phyloP scores from a whole-genome alignment of 2,888 invertebrate species.

The Calameuta idolon region DNA sequence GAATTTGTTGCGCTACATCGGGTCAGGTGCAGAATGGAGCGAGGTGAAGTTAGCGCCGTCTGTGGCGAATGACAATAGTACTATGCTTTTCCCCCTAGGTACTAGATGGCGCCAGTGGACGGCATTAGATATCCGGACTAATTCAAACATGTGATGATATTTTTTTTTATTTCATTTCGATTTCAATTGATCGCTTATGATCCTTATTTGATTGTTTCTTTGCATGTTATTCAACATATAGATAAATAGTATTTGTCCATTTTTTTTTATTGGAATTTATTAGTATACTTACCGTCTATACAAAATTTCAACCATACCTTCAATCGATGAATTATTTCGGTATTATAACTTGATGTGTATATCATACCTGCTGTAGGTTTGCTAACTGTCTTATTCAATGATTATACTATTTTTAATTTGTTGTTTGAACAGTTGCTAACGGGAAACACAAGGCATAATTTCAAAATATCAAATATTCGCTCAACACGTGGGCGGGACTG shows the following conservation, averaged over 20 bases:
- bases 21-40: neutral
- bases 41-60: neutral
- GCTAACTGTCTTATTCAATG: neutral
- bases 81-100: neutral
- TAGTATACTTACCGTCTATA: neutral
- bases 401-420: neutral
- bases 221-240: neutral
- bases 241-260: neutral
- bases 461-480: neutral
- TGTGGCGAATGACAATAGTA: neutral
- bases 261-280: neutral
- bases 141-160: neutral
- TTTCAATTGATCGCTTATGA: neutral
- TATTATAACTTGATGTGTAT: no score
- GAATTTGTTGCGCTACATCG: slow-evolving; percentile 13
- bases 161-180: neutral
- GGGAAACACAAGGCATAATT: neutral
- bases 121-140: neutral
- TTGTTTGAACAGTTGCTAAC: neutral
- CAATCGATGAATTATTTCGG: neutral
- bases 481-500: neutral
- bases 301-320: neutral
- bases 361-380: neutral
- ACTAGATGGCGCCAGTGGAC: neutral
- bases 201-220: neutral